A percentile compares a stretch with the other conserved stretches of the same genome.
These are phyloP conservation scores for Daktulosphaira vitifoliae DNA, from an alignment of 1,140 invertebrate species.

Conservation along the genomic window DNA sequence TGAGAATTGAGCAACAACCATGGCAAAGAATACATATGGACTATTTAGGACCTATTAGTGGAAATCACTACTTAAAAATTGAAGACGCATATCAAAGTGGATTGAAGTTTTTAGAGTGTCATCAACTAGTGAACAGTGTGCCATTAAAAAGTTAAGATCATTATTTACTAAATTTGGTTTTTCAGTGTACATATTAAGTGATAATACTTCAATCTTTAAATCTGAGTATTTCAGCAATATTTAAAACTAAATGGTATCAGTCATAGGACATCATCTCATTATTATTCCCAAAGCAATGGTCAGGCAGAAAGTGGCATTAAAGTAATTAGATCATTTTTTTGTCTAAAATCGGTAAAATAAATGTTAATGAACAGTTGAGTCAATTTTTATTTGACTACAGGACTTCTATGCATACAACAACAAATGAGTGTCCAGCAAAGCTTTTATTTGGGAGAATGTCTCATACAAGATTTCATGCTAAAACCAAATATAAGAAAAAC, in stretches of 20 bases:
- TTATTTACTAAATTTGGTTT: constrained; percentile 38
- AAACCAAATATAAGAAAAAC: too few relatives aligned
- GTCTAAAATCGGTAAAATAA: background rate
- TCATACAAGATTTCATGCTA: too few relatives aligned
- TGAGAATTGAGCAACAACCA: too few relatives aligned
- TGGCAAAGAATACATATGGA: constrained; percentile 37
- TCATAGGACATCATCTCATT: constrained; percentile 38
- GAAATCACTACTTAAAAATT: constrained; percentile 41
- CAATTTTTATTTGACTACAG: too few relatives aligned
- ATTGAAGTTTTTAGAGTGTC: constrained; percentile 37
- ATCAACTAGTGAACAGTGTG: too few relatives aligned
- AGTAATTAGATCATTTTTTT: constrained; percentile 42
- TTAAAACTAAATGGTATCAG: constrained; percentile 37
- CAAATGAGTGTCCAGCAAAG: constrained; percentile 26
- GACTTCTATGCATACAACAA: background rate
- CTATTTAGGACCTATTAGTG: constrained; percentile 40
- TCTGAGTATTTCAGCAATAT: constrained; percentile 38
- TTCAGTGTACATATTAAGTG: constrained; percentile 37
- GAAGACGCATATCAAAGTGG: constrained; percentile 44
- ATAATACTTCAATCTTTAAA: constrained; percentile 39
- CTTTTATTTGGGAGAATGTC: too few relatives aligned
- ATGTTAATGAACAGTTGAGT: too few relatives aligned
- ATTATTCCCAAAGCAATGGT: too few relatives aligned
- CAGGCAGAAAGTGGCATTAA: constrained; percentile 43
- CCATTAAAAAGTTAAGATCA: constrained; percentile 26